Base-by-base conservation (phyloP, 2,797 vertebrate genomes). In the Hydrolagus colliei region DNA sequence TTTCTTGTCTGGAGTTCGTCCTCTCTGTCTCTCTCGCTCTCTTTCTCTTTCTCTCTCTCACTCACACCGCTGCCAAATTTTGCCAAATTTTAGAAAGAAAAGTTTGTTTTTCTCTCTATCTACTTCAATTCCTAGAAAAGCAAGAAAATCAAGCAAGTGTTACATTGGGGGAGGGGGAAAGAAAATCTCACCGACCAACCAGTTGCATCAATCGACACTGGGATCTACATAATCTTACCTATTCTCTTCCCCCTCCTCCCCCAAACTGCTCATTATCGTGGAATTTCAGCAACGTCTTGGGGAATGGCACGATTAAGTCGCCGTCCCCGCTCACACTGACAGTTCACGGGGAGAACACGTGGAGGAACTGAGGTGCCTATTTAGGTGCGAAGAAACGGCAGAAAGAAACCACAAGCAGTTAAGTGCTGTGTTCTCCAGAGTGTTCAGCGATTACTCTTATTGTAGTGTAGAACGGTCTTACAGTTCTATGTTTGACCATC, bases 401-500 rank as follows among this genome's bases (percentile, higher is more conserved):
- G 89, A 90, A 89, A 91, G 90, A 91, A 89, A 89, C 89, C 89
- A 41, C 27, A 16, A 88, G 87, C 90, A 90, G 91, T 91, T 87
- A 87, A 87, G 91, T 91, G 88, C 90, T 91, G 93, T 93, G 90
- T 88, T 92, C 90, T 91, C 93, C 93, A 93, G 90, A 88, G 87
- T 91, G 92, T 91, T 91, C 86, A 87, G 89, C 93, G 77, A 89
- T 92, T 91, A 89, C 62, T 32, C 22, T 84, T 93, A 91, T 92
- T 92, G 90, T 91, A 87, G 79, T 41, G 79, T 67, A 52, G 90
- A 91, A 92, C 92, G 95, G 93, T 96, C 96, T 96, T 93, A 94
- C 95, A 95, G 96, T 96, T 97, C 95, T 95, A 94, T 96, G 97
- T 97, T 93, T 94, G 95, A 96, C 96, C 95, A 89, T 91, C 94